These are phyloP conservation scores for Agrilus biguttatus DNA, from an alignment of 2,888 invertebrate species.

Conservation along the genomic window DNA sequence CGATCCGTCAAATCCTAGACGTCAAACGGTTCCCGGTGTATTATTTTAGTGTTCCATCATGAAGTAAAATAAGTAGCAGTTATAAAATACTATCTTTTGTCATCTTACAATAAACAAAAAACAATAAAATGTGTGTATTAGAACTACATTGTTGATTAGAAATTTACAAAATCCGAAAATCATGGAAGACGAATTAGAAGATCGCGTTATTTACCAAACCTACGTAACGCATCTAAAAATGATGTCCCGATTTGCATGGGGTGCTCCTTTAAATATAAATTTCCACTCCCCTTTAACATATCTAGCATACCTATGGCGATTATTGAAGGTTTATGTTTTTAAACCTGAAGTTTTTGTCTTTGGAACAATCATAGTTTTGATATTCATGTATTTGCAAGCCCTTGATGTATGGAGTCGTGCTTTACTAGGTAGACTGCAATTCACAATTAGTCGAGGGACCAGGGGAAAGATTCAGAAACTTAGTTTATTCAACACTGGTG, in stretches of 20 bases:
- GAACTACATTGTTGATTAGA: too few relatives aligned
- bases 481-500: slow-evolving; percentile 39
- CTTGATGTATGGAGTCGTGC: slow-evolving; percentile 68
- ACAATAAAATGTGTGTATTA: too few relatives aligned
- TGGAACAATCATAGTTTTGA: slow-evolving; percentile 52
- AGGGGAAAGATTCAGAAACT: slow-evolving; percentile 41
- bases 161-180: too few relatives aligned
- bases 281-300: slow-evolving; percentile 36
- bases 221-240: slow-evolving; percentile 77
- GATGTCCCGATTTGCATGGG: slow-evolving; percentile 65
- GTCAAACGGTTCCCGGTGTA: too few relatives aligned
- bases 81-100: too few relatives aligned
- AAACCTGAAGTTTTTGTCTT: slow-evolving; percentile 68
- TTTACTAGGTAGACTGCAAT: slow-evolving; percentile 54
- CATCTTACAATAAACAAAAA: too few relatives aligned
- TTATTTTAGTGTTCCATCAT: too few relatives aligned
- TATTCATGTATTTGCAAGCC: slow-evolving; percentile 69
- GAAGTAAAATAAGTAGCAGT: too few relatives aligned
- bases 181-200: slow-evolving; percentile 90
- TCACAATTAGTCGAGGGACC: slow-evolving; percentile 43
- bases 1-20: too few relatives aligned
- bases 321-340: slow-evolving; percentile 62
- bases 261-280: slow-evolving; percentile 51
- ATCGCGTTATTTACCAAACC: slow-evolving; percentile 75
- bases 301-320: slow-evolving; percentile 61